Conservation (phyloP, 2,797 vertebrate species). For the Naso thynnoides region DNA sequence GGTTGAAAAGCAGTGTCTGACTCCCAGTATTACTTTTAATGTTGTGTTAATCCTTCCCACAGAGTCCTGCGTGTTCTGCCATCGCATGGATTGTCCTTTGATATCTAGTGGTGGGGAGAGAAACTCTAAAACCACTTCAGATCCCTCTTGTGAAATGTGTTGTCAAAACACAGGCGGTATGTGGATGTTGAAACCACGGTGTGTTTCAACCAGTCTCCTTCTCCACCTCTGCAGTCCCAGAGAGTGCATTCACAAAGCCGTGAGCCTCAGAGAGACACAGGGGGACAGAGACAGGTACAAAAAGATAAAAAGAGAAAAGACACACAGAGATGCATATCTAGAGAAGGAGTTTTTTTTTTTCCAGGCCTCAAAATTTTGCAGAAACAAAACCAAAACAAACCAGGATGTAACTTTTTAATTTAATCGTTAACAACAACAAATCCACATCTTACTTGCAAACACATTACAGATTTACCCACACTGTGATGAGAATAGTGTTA, state of each 20-base stretch:
- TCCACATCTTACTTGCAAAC: not conserved
- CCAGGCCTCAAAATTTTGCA: constrained; percentile 5
- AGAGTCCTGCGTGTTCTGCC: constrained; percentile 79
- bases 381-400: constrained; percentile 25
- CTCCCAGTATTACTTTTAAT: constrained; percentile 81
- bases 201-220: constrained; percentile 77
- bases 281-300: constrained; percentile 54
- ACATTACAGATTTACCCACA: not conserved
- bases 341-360: not conserved
- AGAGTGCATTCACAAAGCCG: constrained; percentile 61
- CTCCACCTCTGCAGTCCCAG: constrained; percentile 67
- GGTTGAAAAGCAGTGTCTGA: constrained; percentile 74
- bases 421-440: not conserved
- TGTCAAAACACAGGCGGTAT: constrained; percentile 86
- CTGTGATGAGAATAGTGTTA: constrained; percentile 33
- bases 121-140: constrained; percentile 80
- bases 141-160: constrained; percentile 80
- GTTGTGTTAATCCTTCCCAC: constrained; percentile 85
- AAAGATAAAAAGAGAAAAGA: constrained; percentile 51
- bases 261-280: constrained; percentile 61
- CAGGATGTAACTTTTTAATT: constrained; percentile 27
- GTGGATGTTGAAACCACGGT: constrained; percentile 73
- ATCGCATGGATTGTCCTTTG: constrained; percentile 84
- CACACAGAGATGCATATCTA: constrained; percentile 11
- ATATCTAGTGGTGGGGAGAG: constrained; percentile 83